Evolutionary conservation across 30 jellyfish, hydroid and myxozoan species (phyloP).

Genomic region (Aurelia sp.): DNA sequence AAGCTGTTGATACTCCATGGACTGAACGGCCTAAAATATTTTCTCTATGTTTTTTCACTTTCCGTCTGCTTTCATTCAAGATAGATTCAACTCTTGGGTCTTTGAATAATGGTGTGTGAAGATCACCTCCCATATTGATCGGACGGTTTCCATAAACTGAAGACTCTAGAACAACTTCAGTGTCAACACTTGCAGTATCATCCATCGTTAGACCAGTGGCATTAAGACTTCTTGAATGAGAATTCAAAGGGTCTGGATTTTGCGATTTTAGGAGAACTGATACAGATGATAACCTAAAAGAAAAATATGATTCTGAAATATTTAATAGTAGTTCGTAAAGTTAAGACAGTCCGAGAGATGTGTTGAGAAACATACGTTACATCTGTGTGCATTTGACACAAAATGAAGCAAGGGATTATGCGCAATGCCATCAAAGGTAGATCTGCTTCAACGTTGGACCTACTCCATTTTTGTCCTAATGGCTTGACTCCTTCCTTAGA

Average conservation of each 20-base stretch:
- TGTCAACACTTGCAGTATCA: conserved; percentile 61
- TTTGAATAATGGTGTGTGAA: conserved; percentile 55
- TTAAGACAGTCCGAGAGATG: too few species aligned
- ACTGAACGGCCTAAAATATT: conserved; percentile 45
- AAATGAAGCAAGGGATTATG: too few species aligned
- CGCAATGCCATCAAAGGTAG: too few species aligned
- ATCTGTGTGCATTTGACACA: too few species aligned
- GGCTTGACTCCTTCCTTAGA: too few species aligned
- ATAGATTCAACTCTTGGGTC: conserved; percentile 57
- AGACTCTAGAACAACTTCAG: conserved; percentile 65
- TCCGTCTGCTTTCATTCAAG: conserved; percentile 60
- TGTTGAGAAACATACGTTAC: too few species aligned
- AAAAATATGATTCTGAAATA: too few species aligned
- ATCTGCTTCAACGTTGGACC: too few species aligned
- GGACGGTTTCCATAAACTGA: conserved; percentile 76
- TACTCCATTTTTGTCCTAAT: too few species aligned
- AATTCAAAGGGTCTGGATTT: background rate
- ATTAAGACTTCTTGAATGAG: conserved; percentile 36
- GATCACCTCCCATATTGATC: conserved; percentile 75
- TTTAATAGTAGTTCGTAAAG: too few species aligned
- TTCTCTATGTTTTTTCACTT: conserved; percentile 21
- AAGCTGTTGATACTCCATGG: conserved; percentile 23
- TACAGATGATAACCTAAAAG: conserved; percentile 65
- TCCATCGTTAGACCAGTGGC: conserved; percentile 61
- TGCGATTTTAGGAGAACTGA: conserved; percentile 52